Percentiles rank a stretch among this genome's conserved stretches.
These are phyloP conservation scores for Drosophila algonquin DNA, from an alignment of 2,888 invertebrate genomes.

Conservation along the genomic window DNA sequence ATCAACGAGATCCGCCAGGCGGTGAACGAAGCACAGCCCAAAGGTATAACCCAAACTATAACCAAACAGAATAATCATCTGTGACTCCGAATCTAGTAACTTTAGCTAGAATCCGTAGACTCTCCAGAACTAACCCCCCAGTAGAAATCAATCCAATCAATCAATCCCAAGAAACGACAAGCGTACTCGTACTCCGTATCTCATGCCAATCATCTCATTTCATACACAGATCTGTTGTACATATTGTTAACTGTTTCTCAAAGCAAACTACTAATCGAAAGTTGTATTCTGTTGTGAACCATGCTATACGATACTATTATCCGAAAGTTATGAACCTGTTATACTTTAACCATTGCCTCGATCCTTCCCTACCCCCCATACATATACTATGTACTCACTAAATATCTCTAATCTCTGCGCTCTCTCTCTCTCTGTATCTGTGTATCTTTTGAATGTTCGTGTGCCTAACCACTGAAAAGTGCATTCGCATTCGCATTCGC, in stretches of 20 bases:
- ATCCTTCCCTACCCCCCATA: conserved; percentile 5
- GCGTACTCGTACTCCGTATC: background rate
- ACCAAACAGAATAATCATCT: conserved; percentile 29
- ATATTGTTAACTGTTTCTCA: conserved; percentile 46
- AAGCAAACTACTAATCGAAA: conserved; percentile 24
- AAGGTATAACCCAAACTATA: conserved; percentile 86
- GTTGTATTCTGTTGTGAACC: conserved; percentile 32
- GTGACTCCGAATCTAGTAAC: background rate
- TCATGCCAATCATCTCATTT: conserved; percentile 35
- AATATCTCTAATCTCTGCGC: conserved; percentile 1
- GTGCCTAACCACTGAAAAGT: conserved; percentile 11
- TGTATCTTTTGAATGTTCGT: conserved; percentile 27
- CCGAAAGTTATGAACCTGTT: conserved; percentile 45
- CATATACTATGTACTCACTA: background rate
- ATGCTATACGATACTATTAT: conserved; percentile 23
- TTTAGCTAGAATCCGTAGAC: conserved; percentile 3
- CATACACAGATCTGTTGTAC: conserved; percentile 49
- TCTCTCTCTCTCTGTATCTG: conserved; percentile 4
- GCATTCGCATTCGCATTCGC: background rate
- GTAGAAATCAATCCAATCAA: background rate
- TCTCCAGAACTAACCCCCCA: conserved; percentile 20
- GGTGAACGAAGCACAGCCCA: conserved; percentile 93
- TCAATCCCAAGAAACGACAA: background rate
- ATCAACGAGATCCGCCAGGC: conserved; percentile 95
- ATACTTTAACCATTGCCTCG: conserved; percentile 22